These are phyloP conservation scores for Pseudomyrmex cubaensis DNA, from an alignment of 1,140 invertebrate genomes.

Conservation along the genomic window DNA sequence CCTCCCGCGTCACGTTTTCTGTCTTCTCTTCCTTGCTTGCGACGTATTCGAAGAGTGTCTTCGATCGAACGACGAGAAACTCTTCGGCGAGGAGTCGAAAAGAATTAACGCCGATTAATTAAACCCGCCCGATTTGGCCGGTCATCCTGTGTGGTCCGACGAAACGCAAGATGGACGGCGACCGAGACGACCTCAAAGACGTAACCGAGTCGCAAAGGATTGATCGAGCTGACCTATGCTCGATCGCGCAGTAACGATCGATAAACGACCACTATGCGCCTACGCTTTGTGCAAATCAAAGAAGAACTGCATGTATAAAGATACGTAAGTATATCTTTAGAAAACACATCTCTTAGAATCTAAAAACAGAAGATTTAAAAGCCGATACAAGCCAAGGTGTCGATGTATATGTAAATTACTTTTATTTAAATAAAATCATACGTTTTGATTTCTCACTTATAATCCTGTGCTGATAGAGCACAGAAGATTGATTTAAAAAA, in stretches of 20 bases:
- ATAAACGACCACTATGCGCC: conserved; percentile 39
- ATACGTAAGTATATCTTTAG: not conserved
- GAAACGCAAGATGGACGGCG: not conserved
- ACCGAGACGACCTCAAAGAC: conserved; percentile 29
- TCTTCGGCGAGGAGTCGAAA: conserved; percentile 25
- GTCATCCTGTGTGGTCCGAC: conserved; percentile 64
- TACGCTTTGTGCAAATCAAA: conserved; percentile 42
- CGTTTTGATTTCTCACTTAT: not conserved
- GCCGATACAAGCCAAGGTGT: too few relatives aligned
- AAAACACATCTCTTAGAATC: too few relatives aligned
- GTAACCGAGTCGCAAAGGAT: conserved; percentile 49
- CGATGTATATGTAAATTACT: too few relatives aligned
- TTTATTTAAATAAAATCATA: not conserved
- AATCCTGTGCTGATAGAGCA: too few relatives aligned
- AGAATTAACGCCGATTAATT: conserved; percentile 73
- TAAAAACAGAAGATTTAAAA: too few relatives aligned
- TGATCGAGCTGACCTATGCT: conserved; percentile 48
- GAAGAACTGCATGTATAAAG: not conserved
- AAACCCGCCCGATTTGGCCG: conserved; percentile 59
- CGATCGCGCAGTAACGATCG: conserved; percentile 25
- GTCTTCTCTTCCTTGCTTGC: conserved; percentile 16
- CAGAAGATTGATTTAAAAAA: not conserved
- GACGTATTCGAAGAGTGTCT: conserved; percentile 19
- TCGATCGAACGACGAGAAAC: conserved; percentile 48
- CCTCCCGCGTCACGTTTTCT: conserved; percentile 27